Conservation (phyloP, 2,888 invertebrate species). For the Stegana nigrithorax region DNA sequence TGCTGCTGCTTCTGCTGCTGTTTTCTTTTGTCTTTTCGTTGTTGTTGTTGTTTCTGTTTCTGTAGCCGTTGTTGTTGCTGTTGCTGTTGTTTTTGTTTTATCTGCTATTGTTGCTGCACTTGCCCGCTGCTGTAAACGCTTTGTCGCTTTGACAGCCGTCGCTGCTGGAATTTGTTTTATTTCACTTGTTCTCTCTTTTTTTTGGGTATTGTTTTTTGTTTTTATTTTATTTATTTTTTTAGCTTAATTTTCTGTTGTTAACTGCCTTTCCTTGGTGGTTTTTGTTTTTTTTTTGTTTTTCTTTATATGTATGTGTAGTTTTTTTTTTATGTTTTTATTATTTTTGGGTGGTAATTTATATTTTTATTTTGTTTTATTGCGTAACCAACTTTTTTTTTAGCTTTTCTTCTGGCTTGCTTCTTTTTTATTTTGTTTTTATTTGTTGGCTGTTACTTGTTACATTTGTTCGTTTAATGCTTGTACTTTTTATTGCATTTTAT, state of each 20-base stretch:
- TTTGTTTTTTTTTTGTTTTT: not conserved
- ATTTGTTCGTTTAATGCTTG: too few species aligned
- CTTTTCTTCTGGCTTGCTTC: too few species aligned
- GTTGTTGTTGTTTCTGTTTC: conserved; percentile 1
- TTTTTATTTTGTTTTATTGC: too few species aligned
- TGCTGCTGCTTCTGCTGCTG: conserved; percentile 6
- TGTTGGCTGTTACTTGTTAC: too few species aligned
- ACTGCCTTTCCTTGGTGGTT: not conserved
- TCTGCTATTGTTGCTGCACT: too few species aligned
- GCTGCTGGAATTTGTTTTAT: not conserved
- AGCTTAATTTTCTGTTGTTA: not conserved
- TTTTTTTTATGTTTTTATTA: too few species aligned
- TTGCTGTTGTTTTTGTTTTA: conserved; percentile 20
- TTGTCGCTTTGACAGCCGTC: too few species aligned
- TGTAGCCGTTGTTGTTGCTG: conserved; percentile 25
- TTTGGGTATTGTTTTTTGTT: not conserved
- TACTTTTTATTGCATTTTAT: too few species aligned
- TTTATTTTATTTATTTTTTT: not conserved
- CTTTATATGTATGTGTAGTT: conserved; percentile 10
- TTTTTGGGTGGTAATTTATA: too few species aligned
- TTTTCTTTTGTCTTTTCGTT: not conserved
- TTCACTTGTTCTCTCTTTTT: not conserved
- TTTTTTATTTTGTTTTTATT: too few species aligned
- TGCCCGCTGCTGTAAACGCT: too few species aligned
- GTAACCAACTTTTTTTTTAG: too few species aligned